Evolutionary conservation across 2,113 vertebrate species (phyloP).

Genomic region (Sclerurus mexicanus): DNA sequence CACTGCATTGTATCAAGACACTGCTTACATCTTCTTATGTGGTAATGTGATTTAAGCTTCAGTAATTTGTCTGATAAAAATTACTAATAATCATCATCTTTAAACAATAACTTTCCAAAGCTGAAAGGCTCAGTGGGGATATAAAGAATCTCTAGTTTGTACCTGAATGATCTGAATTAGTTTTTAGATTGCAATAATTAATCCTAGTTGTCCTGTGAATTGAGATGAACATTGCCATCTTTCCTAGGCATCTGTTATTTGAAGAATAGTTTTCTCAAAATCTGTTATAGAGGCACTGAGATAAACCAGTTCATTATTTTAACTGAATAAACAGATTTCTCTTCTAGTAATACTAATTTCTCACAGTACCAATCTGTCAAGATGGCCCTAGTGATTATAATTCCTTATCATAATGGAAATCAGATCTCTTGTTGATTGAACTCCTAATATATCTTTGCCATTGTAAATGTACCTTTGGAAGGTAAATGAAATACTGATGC

Average conservation of each 20-base stretch:
- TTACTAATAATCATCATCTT: background rate
- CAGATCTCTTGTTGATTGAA: background rate
- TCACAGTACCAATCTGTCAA: background rate
- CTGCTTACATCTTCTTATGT: background rate
- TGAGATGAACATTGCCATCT: background rate
- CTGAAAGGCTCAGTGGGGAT: background rate
- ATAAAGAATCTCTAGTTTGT: background rate
- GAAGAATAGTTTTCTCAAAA: background rate
- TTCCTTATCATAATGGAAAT: background rate
- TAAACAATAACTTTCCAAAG: background rate
- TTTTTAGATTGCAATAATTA: background rate
- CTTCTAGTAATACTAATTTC: background rate
- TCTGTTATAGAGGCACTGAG: background rate
- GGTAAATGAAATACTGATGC: background rate
- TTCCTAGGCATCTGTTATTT: background rate
- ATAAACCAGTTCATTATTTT: background rate
- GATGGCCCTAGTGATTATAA: background rate
- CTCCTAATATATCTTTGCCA: background rate
- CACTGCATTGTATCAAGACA: background rate
- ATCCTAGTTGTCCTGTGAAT: background rate
- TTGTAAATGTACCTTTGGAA: background rate
- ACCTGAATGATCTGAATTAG: background rate
- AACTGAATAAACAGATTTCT: background rate
- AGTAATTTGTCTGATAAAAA: background rate
- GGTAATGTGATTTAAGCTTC: background rate